Evolutionary conservation across 1,140 invertebrate species (phyloP).

Genomic region (Pectinophora gossypiella): DNA sequence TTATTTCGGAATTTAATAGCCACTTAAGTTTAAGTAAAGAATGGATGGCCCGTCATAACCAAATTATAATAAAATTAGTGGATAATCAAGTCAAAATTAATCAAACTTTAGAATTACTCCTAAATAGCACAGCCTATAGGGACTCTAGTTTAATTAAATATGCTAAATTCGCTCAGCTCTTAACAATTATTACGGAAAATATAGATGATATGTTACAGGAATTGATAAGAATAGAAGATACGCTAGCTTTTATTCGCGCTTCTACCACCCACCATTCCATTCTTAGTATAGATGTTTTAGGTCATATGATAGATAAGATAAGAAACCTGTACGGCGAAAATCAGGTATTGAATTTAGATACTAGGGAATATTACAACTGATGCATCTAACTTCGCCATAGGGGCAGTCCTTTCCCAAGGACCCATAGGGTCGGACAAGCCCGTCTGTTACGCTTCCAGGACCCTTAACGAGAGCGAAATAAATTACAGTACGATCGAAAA

Average conservation of each 20-base stretch:
- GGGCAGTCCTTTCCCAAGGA: no score
- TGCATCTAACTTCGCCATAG: no score
- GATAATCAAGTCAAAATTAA: not conserved
- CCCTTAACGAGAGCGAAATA: no score
- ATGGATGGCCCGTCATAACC: not conserved
- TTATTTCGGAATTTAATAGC: not conserved
- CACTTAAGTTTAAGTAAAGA: conserved; percentile 12
- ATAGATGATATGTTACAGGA: not conserved
- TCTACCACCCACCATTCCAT: not conserved
- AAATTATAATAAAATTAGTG: not conserved
- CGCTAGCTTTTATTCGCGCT: not conserved
- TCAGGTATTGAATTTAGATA: not conserved
- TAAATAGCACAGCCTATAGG: not conserved
- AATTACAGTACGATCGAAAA: no score
- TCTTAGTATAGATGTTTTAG: not conserved
- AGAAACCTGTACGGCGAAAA: not conserved
- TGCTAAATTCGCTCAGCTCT: not conserved
- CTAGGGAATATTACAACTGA: not conserved
- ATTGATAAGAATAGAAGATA: not conserved
- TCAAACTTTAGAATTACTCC: not conserved
- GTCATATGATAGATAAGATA: not conserved
- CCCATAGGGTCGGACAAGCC: no score
- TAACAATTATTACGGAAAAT: not conserved
- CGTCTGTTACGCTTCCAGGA: no score
- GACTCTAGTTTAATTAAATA: not conserved